Conservation (phyloP, 1,140 invertebrate genomes). For the Leptopilina boulardi region DNA sequence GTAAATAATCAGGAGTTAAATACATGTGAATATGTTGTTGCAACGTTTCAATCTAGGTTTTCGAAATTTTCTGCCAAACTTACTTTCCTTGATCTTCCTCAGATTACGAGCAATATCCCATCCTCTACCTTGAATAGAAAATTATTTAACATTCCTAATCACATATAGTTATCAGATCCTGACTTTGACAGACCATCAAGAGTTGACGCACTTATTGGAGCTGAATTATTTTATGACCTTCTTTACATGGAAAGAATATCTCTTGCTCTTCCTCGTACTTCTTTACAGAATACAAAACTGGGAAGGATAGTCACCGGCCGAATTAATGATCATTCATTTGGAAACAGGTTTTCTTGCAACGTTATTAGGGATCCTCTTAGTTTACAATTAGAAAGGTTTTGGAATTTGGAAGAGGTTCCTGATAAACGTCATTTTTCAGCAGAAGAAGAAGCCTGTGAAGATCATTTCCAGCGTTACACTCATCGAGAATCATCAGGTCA, state of each 20-base stretch:
- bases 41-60: slow-evolving; percentile 11
- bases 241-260: slow-evolving; percentile 23
- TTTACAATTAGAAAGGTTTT: neutral
- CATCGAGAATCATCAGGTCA: neutral
- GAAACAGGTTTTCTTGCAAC: neutral
- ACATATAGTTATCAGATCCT: slow-evolving; percentile 36
- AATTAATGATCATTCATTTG: neutral
- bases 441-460: neutral
- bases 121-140: neutral
- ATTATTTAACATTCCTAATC: slow-evolving; percentile 10
- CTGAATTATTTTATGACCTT: slow-evolving; percentile 38
- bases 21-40: slow-evolving; percentile 9
- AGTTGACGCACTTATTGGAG: slow-evolving; percentile 33
- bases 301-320: neutral
- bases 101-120: slow-evolving; percentile 27
- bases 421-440: neutral
- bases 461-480: neutral
- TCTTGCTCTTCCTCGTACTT: slow-evolving; percentile 12
- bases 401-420: neutral
- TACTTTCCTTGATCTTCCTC: slow-evolving; percentile 16
- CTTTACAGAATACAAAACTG: neutral
- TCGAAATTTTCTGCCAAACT: neutral
- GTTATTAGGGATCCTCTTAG: neutral
- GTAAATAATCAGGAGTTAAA: slow-evolving; percentile 20
- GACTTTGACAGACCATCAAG: slow-evolving; percentile 35